phyloP scores from a whole-genome alignment of 2,797 vertebrate species.

The Cynodonichthys magdalenae region DNA sequence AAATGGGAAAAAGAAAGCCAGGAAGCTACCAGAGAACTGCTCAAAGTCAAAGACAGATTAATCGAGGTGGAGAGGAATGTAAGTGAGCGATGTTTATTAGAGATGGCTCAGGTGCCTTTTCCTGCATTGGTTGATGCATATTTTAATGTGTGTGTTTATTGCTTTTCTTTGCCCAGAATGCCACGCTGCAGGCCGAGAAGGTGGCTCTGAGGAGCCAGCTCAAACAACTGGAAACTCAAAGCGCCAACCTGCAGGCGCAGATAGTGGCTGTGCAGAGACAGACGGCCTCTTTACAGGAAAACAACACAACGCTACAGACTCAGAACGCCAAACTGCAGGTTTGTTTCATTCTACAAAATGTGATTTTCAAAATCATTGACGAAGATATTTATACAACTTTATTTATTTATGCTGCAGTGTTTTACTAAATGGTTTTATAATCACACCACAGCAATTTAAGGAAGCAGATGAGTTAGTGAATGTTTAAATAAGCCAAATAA shows the following conservation, averaged over 20 bases:
- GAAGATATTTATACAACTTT: no score
- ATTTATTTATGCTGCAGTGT: no score
- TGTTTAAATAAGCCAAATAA: no score
- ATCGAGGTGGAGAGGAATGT: conserved; percentile 99
- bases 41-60: conserved; percentile 96
- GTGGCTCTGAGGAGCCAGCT: conserved; percentile 93
- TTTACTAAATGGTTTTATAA: no score
- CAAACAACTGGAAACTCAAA: conserved; percentile 95
- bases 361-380: neutral
- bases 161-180: conserved; percentile 84
- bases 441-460: no score
- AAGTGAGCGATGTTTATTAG: conserved; percentile 60
- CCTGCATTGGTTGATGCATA: neutral
- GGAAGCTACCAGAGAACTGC: conserved; percentile 92
- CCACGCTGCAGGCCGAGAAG: conserved; percentile 97
- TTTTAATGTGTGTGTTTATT: neutral
- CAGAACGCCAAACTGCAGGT: conserved; percentile 98
- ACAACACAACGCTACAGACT: conserved; percentile 93
- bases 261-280: conserved; percentile 95
- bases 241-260: conserved; percentile 95
- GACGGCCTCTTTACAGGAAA: conserved; percentile 92
- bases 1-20: conserved; percentile 98
- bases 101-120: neutral
- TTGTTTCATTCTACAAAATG: neutral
- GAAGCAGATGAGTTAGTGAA: no score